phyloP scores from a whole-genome alignment of 2,797 vertebrate genomes.

The Tachyglossus aculeatus region DNA sequence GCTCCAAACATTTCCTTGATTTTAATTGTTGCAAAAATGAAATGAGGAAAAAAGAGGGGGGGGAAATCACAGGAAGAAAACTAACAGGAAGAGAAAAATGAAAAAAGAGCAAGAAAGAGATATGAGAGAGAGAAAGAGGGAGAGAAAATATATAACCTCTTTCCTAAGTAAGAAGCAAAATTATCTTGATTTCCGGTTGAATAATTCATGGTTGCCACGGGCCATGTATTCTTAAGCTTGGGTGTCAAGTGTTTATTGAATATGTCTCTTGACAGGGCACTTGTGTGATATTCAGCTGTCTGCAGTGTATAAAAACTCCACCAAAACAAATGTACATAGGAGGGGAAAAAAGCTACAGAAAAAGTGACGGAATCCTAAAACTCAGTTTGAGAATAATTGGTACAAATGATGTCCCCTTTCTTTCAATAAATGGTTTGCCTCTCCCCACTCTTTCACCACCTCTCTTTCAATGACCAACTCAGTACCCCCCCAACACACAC shows the following conservation, averaged over 20 bases:
- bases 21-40: no score
- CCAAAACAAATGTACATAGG: slow-evolving; percentile 61
- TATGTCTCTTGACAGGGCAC: slow-evolving; percentile 74
- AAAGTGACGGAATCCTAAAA: slow-evolving; percentile 45
- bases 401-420: slow-evolving; percentile 68
- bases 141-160: slow-evolving; percentile 43
- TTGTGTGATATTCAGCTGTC: slow-evolving; percentile 67
- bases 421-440: slow-evolving; percentile 2
- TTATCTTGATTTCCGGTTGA: slow-evolving; percentile 76
- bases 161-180: slow-evolving; percentile 75
- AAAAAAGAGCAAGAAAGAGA: not conserved
- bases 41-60: not conserved
- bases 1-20: no score
- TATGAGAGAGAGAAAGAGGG: not conserved
- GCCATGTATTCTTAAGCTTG: slow-evolving; percentile 76
- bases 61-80: not conserved
- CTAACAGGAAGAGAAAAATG: not conserved
- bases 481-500: no score
- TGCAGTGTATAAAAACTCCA: slow-evolving; percentile 53
- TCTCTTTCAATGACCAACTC: no score
- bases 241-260: slow-evolving; percentile 74
- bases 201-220: slow-evolving; percentile 78
- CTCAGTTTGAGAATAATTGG: slow-evolving; percentile 76
- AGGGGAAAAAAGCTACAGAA: slow-evolving; percentile 4
- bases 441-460: slow-evolving; percentile 19